phyloP scores from a whole-genome alignment of 2,113 vertebrate genomes.

The Gracilinanus agilis region DNA sequence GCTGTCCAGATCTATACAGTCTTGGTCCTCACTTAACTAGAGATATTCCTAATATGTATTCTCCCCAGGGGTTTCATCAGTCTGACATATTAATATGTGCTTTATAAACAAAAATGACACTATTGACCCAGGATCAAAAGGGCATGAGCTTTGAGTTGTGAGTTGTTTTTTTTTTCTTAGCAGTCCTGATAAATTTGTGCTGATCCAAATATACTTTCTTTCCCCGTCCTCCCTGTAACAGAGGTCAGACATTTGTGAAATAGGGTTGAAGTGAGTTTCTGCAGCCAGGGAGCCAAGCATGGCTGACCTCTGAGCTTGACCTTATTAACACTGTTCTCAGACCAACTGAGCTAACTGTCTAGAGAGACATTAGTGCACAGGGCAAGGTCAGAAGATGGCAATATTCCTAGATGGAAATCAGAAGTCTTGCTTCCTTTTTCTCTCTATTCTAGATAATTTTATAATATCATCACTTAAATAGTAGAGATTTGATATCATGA shows the following conservation, averaged over 20 bases:
- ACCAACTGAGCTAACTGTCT: not conserved
- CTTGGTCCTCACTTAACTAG: not conserved
- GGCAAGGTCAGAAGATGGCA: not conserved
- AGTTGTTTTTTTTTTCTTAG: not conserved
- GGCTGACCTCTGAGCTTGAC: not conserved
- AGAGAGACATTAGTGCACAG: not conserved
- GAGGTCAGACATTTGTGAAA: conserved; percentile 19
- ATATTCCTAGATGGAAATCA: not conserved
- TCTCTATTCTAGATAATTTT: not conserved
- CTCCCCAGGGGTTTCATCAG: not conserved
- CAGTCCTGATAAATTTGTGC: not conserved
- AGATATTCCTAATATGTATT: not conserved
- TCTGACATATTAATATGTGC: not conserved
- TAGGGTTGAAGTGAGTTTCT: not conserved
- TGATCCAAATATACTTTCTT: not conserved
- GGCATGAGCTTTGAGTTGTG: not conserved
- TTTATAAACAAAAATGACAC: not conserved
- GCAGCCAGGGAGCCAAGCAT: not conserved
- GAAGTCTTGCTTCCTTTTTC: not conserved
- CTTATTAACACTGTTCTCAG: not conserved
- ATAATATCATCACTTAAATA: not conserved
- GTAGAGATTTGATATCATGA: not conserved
- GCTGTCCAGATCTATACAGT: not conserved
- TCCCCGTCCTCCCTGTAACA: not conserved
- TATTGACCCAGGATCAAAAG: not conserved